Conservation (phyloP, 2,888 invertebrate genomes). For the Ennomos quercinarius region DNA sequence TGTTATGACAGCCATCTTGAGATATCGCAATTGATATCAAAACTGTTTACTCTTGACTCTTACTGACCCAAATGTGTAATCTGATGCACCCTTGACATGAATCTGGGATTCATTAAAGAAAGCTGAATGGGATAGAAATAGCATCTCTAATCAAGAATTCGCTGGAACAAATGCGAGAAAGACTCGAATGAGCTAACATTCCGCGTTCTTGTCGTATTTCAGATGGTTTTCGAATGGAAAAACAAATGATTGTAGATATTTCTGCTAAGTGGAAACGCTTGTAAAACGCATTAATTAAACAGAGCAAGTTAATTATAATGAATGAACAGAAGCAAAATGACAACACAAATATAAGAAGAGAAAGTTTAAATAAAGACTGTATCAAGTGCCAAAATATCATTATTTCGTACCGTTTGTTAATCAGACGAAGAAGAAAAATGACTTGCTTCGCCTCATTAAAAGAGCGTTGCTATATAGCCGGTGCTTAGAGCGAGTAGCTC, state of each 20-base stretch:
- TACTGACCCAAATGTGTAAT: conserved; percentile 16
- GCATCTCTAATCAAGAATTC: conserved; percentile 4
- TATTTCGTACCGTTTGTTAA: background rate
- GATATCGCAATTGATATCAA: conserved; percentile 18
- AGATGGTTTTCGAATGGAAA: conserved; percentile 8
- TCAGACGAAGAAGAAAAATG: background rate
- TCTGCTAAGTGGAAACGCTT: conserved; percentile 22
- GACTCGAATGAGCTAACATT: conserved; percentile 3
- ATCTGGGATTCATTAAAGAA: conserved; percentile 8
- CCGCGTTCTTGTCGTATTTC: conserved; percentile 14
- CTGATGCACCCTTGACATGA: conserved; percentile 28
- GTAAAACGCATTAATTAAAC: conserved; percentile 12
- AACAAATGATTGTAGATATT: conserved; percentile 11
- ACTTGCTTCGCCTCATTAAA: no score
- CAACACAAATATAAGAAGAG: conserved; percentile 4
- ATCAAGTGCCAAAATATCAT: conserved; percentile 6
- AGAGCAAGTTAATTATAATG: conserved; percentile 7
- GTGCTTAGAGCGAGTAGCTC: no score
- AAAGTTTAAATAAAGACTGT: conserved; percentile 6
- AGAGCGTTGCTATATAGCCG: no score
- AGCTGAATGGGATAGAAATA: conserved; percentile 14
- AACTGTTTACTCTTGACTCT: conserved; percentile 14
- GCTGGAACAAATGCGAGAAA: conserved; percentile 4
- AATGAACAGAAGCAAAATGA: conserved; percentile 12
- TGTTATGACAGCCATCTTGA: conserved; percentile 35